Percentiles rank a stretch among this genome's conserved stretches.
Conservation (phyloP, 2,797 vertebrate species). For the Pseudopleuronectes americanus region DNA sequence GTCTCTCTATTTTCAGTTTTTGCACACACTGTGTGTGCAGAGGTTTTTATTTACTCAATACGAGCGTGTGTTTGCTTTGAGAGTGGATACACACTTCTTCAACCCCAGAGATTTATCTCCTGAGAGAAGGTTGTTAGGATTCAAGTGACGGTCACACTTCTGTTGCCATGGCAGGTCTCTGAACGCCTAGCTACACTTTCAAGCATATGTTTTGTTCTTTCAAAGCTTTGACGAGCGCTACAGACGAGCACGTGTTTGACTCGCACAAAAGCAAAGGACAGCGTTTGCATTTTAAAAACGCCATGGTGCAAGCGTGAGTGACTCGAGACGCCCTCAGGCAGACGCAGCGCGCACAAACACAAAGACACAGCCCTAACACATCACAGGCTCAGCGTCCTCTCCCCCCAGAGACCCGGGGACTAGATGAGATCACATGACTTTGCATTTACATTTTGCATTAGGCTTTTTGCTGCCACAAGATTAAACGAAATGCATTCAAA, state of each 20-base stretch:
- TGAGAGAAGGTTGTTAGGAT: constrained; percentile 73
- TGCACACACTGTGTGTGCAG: background rate
- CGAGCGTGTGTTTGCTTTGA: constrained; percentile 38
- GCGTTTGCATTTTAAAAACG: constrained; percentile 39
- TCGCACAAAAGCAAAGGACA: constrained; percentile 13
- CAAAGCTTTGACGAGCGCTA: constrained; percentile 33
- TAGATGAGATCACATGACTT: constrained; percentile 66
- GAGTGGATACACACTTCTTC: constrained; percentile 54
- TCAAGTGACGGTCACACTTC: constrained; percentile 64
- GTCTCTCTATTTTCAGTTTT: background rate
- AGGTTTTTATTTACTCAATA: constrained; percentile 9
- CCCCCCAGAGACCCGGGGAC: constrained; percentile 39
- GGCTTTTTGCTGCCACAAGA: constrained; percentile 45
- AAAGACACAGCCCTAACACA: constrained; percentile 64
- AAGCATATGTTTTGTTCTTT: constrained; percentile 36
- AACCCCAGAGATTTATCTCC: constrained; percentile 67
- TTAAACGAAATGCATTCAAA: constrained; percentile 37
- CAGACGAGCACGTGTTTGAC: constrained; percentile 34
- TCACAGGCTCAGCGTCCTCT: constrained; percentile 43
- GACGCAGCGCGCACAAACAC: constrained; percentile 59
- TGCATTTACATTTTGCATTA: constrained; percentile 48
- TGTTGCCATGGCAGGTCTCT: constrained; percentile 74
- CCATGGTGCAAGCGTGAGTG: constrained; percentile 38
- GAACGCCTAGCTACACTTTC: constrained; percentile 21
- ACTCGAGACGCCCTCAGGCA: constrained; percentile 56